phyloP scores from a whole-genome alignment of 1,140 invertebrate species.

The Venturia canescens region DNA sequence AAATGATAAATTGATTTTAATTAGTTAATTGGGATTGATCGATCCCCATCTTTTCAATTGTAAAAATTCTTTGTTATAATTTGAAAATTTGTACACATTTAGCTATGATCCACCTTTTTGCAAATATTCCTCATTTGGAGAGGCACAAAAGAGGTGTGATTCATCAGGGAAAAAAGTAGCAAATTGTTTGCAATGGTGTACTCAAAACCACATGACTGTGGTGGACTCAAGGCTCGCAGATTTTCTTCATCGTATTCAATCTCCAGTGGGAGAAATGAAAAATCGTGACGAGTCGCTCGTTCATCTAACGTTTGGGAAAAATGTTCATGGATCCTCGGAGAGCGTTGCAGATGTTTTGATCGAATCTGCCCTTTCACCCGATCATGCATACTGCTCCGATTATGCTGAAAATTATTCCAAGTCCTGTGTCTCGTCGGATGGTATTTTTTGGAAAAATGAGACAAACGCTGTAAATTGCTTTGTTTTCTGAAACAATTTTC shows the following conservation, averaged over 20 bases:
- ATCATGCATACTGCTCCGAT: slow-evolving; percentile 4
- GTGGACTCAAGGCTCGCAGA: slow-evolving; percentile 55
- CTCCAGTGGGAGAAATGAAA: slow-evolving; percentile 53
- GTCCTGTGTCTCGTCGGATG: not conserved
- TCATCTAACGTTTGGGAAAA: slow-evolving; percentile 39
- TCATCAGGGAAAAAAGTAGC: slow-evolving; percentile 43
- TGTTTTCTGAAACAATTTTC: not conserved
- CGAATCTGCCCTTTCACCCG: slow-evolving; percentile 34
- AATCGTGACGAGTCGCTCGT: slow-evolving; percentile 37
- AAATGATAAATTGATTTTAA: too few relatives aligned
- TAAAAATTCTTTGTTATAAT: too few relatives aligned
- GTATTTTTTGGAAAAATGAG: too few relatives aligned
- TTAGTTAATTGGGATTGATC: too few relatives aligned
- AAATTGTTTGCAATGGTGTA: slow-evolving; percentile 56
- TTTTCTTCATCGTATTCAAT: slow-evolving; percentile 51
- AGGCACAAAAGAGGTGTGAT: slow-evolving; percentile 37
- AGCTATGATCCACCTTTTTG: slow-evolving; percentile 58
- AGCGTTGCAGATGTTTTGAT: slow-evolving; percentile 49
- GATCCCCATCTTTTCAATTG: too few relatives aligned
- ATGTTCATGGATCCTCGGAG: not conserved
- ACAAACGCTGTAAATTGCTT: too few relatives aligned
- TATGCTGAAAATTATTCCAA: slow-evolving; percentile 3
- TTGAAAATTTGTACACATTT: slow-evolving; percentile 24
- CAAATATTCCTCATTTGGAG: slow-evolving; percentile 54
- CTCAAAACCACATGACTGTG: slow-evolving; percentile 47